Base-by-base conservation (phyloP, 2,888 invertebrate species). In the Stictocephala bisonia region DNA sequence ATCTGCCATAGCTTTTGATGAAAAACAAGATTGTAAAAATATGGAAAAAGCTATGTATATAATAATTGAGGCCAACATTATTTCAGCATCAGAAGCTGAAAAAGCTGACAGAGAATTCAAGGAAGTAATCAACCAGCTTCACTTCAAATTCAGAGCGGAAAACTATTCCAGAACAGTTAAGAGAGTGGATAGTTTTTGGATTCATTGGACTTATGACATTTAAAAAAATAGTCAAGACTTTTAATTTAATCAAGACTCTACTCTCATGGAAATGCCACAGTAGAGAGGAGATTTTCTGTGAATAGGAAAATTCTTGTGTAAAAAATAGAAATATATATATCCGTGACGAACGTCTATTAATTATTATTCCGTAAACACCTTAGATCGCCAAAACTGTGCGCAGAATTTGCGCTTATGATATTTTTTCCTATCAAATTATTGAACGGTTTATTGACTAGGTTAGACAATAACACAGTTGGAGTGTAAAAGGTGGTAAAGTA, bases 211-310 rank as follows among this genome's bases (percentile, higher is more conserved):
- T 6, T 9, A 64, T 9, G 31, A 35, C 64, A 35, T 27, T 27
- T 7, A 56, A 27, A 9, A 56, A 24, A 27, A 29, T 27, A 27
- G 15, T 27, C 6, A 56, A 56, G 15, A 6, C 27, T 24, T 56
- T 26, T 24, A n/a, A n/a, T n/a, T n/a, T n/a, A n/a, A n/a, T n/a
- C n/a, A n/a, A 11, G 15, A 35, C 29, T 15, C 7, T 18, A 20
- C 3, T 64, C 64, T 35, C 64, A 64, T 35, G 64, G 64, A 35
- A 64, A 64, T 18, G 27, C 64, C 35, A 29, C 31, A 6, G 31
- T 64, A 29, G 64, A 35, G 15, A 64, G 64, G n/a, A 35, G 64
- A 29, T 64, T 64, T 35, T 64, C 40, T 20, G 64, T 64, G 11
- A 64, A 64, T 15, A 64, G 35, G 22, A 35, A 64, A 35, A 64